Base-by-base conservation (phyloP, 2,888 invertebrate species). In the Chydorus sphaericus region DNA sequence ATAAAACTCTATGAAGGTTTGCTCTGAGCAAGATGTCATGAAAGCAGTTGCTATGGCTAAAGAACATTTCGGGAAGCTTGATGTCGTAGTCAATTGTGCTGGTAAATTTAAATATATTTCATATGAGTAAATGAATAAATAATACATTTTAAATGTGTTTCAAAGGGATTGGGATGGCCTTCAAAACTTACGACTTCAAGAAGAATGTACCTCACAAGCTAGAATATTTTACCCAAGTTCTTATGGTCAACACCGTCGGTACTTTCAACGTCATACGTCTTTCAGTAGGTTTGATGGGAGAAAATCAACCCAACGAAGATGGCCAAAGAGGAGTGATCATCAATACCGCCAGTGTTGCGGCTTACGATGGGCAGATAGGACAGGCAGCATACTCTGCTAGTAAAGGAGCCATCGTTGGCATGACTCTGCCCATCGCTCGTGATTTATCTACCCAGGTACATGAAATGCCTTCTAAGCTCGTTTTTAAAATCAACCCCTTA, bases 351-450 rank as follows among this genome's bases (percentile, higher is more conserved):
- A 89, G 93, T 55, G 81, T 94, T 5, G 92, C 96, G 38, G 98
- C 96, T 0, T 96, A 75, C 66, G 98, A 98, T 55, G 98, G 97
- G 0, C 96, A 97, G 71, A 85, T 86, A 60, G 97, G 96, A 0
- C 97, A 98, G 70, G 85, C 82, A 0, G 94, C 89, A 0, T 93
- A 92, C 67, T 79, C 94, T 0, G 94, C 96, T 0, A 88, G 90
- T 54, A 92, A 92, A 66, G 96, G 87, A 2, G 97, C 84, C 0
- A 81, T 98, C 31, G 87, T 84, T 20, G 85, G 87, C 5, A 94
- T 98, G 92, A 97, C 97, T 0, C 71, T 98, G 60, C 97, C 97
- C 0, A 75, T 97, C 61, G 94, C 97, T 1, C 80, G 97, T 60
- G 98, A 98, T 71, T 73, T 98, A 31, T 77, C 85, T 5, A 69